These are phyloP conservation scores for Sinonovacula constricta DNA, from an alignment of 1,140 invertebrate genomes.

Conservation along the genomic window DNA sequence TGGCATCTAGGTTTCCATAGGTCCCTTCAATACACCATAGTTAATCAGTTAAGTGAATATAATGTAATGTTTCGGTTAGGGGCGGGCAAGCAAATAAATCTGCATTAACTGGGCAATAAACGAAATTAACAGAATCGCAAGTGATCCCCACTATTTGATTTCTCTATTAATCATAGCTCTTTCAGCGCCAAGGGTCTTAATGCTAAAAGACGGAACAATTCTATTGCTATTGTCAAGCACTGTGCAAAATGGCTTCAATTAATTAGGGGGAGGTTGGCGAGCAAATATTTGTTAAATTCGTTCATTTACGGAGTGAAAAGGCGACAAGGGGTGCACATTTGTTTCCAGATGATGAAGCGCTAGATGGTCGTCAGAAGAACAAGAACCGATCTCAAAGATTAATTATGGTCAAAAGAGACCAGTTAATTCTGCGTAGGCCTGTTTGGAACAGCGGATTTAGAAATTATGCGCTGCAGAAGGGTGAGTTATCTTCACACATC, in stretches of 20 bases:
- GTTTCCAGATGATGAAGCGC: constrained; percentile 34
- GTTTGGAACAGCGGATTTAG: too few relatives aligned
- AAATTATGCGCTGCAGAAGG: too few relatives aligned
- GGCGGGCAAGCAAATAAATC: constrained; percentile 37
- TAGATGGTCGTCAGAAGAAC: constrained; percentile 4
- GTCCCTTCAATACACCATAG: background rate
- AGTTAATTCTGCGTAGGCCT: background rate
- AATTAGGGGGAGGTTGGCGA: constrained; percentile 40
- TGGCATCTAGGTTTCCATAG: background rate
- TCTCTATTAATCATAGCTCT: constrained; percentile 47
- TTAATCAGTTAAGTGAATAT: constrained; percentile 49
- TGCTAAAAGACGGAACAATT: constrained; percentile 35
- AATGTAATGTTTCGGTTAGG: constrained; percentile 41
- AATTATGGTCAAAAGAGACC: constrained; percentile 30
- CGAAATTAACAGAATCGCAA: constrained; percentile 34
- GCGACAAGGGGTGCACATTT: constrained; percentile 3
- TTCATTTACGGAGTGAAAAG: constrained; percentile 10
- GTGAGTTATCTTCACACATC: too few relatives aligned
- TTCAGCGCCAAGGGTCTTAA: constrained; percentile 38
- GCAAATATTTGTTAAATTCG: constrained; percentile 53
- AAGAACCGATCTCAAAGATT: constrained; percentile 1
- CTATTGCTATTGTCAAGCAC: constrained; percentile 21
- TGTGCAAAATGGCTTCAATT: constrained; percentile 46
- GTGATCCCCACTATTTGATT: constrained; percentile 42
- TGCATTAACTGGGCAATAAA: constrained; percentile 48